These are phyloP conservation scores for Sipha maydis DNA, from an alignment of 2,888 invertebrate genomes.

Conservation along the genomic window DNA sequence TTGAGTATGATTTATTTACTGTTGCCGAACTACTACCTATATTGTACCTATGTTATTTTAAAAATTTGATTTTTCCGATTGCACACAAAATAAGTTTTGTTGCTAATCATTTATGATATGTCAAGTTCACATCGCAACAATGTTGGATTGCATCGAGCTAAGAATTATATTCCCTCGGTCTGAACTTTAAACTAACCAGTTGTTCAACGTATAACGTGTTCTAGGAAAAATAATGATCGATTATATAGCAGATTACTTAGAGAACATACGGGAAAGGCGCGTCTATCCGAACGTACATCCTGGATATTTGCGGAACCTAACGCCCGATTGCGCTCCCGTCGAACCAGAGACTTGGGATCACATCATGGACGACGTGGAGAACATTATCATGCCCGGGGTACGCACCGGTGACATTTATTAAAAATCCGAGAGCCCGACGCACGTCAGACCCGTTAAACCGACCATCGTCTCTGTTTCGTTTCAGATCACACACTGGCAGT, in stretches of 20 bases:
- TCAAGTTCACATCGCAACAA: too few species aligned
- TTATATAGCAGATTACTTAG: constrained; percentile 96
- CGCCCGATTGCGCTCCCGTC: constrained; percentile 88
- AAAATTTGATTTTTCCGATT: too few species aligned
- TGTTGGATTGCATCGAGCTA: too few species aligned
- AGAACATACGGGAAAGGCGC: constrained; percentile 85
- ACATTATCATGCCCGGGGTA: constrained; percentile 96
- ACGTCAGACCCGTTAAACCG: too few species aligned
- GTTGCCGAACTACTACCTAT: too few species aligned
- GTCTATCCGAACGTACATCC: constrained; percentile 96
- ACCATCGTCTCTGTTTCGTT: constrained; percentile 35
- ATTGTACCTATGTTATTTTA: too few species aligned
- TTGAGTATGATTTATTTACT: too few species aligned
- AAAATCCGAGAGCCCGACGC: too few species aligned
- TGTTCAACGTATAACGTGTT: constrained; percentile 16
- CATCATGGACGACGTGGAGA: constrained; percentile 92
- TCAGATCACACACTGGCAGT: constrained; percentile 91
- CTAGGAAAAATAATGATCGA: constrained; percentile 97
- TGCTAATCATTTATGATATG: too few species aligned
- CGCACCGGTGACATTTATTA: constrained; percentile 66
- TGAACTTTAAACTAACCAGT: not conserved
- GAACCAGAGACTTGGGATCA: constrained; percentile 90
- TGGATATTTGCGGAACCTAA: constrained; percentile 87
- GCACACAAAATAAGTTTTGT: too few species aligned
- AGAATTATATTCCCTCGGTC: too few species aligned